Evolutionary conservation across 2,113 vertebrate species (phyloP).

Genomic region (Rhynchomys soricoides): DNA sequence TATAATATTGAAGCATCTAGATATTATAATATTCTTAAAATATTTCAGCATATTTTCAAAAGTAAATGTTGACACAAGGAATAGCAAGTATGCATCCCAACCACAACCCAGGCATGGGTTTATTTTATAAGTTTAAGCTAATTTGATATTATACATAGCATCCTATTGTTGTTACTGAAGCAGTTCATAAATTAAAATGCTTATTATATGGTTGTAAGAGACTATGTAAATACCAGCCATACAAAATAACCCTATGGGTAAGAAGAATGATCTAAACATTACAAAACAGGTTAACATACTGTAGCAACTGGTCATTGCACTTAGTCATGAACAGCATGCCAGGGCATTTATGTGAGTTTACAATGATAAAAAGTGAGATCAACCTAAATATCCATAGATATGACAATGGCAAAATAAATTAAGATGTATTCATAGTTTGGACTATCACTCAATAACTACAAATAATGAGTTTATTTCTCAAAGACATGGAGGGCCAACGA

Average conservation of each 20-base stretch:
- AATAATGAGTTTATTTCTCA: neutral
- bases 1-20: neutral
- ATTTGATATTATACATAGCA: neutral
- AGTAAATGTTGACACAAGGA: neutral
- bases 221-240: neutral
- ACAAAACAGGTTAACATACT: neutral
- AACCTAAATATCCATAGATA: neutral
- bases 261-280: neutral
- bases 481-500: neutral
- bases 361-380: neutral
- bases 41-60: neutral
- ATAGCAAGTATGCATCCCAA: neutral
- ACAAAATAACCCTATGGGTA: neutral
- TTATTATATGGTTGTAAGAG: neutral
- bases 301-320: neutral
- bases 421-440: neutral
- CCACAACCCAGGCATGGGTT: neutral
- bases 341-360: neutral
- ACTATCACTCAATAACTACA: neutral
- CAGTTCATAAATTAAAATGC: neutral
- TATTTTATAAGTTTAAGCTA: constrained; percentile 2
- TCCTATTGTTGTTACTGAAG: neutral
- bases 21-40: neutral
- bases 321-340: neutral
- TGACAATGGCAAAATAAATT: neutral